Base-by-base conservation (phyloP, 1,140 invertebrate genomes). In the Drosophila santomea region DNA sequence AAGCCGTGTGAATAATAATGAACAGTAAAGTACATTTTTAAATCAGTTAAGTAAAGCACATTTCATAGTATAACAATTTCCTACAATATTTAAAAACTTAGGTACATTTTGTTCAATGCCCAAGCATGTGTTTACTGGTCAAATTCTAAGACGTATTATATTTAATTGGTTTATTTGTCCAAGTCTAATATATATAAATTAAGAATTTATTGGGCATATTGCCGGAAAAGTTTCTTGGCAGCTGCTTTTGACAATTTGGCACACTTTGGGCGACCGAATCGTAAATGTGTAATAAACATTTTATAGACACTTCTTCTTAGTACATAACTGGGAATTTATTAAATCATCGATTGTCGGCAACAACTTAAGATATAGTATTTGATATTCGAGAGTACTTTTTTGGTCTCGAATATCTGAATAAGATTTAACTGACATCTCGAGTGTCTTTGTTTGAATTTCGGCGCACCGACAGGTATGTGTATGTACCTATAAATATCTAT, bases 391-490 rank as follows among this genome's bases (percentile, higher is more conserved):
- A 36, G 73, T 66, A 35, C 68, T 73, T 52, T 38, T 20, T 28
- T 32, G 32, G 51, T 57, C 41, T 54, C 39, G 15, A 59, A 11
- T 51, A n/a, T 39, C 39, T 38, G 35, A 59, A 66, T 10, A 39
- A 23, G 51, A 28, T 52, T 25, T 23, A 35, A 59, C 12, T 23
- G 59, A 45, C 48, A 57, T 47, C 48, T 86, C 28, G 62, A 88
- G 82, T 82, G 83, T 39, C 75, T 85, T 85, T 68, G 64, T 68
- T 82, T 50, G 78, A 67, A 28, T 58, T 73, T 41, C 57, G 63
- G 35, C 43, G 51, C 35, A 38, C 43, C 28, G 17, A 28, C 48
- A 25, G 41, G 55, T 55, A 14, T 78, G 25, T 73, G 55, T 55
- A 14, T 78, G 25, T 73, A 47, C 10, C 5, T 28, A 43, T 47